Percentiles rank a stretch among this genome's conserved stretches.
Conservation (phyloP, 2,113 vertebrate genomes). For the Pterophyllum scalare region DNA sequence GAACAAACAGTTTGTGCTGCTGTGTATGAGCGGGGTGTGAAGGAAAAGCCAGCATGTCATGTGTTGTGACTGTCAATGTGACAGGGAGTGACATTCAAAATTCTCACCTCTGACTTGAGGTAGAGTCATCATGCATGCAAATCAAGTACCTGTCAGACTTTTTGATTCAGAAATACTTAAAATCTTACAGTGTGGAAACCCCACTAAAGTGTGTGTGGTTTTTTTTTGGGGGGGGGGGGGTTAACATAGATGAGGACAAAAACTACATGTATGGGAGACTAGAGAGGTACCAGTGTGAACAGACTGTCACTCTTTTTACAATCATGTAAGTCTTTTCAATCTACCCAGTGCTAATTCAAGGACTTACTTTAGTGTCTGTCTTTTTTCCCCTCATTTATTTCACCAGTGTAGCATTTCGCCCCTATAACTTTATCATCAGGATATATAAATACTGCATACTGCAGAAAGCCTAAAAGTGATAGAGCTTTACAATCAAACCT, state of each 20-base stretch:
- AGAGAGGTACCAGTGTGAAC: no score
- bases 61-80: slow-evolving; percentile 42
- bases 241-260: not conserved
- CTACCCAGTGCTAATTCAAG: no score
- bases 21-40: slow-evolving; percentile 22
- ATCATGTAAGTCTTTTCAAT: no score
- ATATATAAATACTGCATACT: not conserved
- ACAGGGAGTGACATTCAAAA: not conserved
- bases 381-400: no score
- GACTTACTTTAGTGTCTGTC: no score
- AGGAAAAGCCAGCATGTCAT: slow-evolving; percentile 43
- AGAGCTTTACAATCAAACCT: not conserved
- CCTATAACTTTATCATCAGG: no score
- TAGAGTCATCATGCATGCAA: not conserved
- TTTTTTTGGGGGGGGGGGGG: no score
- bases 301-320: no score
- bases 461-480: not conserved
- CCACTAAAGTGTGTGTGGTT: not conserved
- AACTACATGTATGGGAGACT: no score
- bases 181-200: not conserved
- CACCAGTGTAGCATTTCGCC: no score
- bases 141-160: not conserved
- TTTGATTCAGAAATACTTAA: not conserved
- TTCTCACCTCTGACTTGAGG: slow-evolving; percentile 5
- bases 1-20: slow-evolving; percentile 19